Base-by-base conservation (phyloP, 2,797 vertebrate genomes). In the Notolepis coatsorum region DNA sequence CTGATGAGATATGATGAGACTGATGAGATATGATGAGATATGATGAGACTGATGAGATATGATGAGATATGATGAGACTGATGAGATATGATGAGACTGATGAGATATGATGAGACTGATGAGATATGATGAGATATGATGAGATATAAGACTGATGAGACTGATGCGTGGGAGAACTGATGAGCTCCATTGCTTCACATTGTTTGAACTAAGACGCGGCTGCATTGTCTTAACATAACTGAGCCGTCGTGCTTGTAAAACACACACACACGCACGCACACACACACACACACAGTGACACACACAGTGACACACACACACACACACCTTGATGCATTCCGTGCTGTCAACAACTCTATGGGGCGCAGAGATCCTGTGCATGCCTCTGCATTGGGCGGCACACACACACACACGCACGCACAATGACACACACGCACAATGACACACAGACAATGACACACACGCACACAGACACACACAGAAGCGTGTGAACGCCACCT, bases 401-500 rank as follows among this genome's bases (percentile, higher is more conserved):
- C 63, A 65, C 51, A 59, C 17, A 60, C 59, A 54, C 31, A 46
- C 55, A 46, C 39, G 21, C 51, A 57, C 35, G 38, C 41, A 33
- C 42, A 37, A 43, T 37, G 23, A 15, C 42, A 17, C 23, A 13
- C 50, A 54, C 53, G 47, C 37, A 65, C 23, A 27, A 9, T n/a
- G 8, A 37, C 50, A n/a, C 18, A 24, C 43, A 35, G 15, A 51
- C 49, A 37, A 17, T n/a, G 30, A 46, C 7, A 20, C n/a, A 20
- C 4, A 55, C 61, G 35, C 23, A n/a, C 31, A 17, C 18, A 20
- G 1, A 25, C 21, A 18, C 35, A n/a, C 33, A 25, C 51, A 17
- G 52, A 73, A 52, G 75, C 74, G 67, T 87, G 80, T 80, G 80
- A 84, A 73, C 71, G 66, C 85, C 89, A 88, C 84, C 83, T 86